Conservation (phyloP, 2,113 vertebrate genomes). For the Ciconia maguari region DNA sequence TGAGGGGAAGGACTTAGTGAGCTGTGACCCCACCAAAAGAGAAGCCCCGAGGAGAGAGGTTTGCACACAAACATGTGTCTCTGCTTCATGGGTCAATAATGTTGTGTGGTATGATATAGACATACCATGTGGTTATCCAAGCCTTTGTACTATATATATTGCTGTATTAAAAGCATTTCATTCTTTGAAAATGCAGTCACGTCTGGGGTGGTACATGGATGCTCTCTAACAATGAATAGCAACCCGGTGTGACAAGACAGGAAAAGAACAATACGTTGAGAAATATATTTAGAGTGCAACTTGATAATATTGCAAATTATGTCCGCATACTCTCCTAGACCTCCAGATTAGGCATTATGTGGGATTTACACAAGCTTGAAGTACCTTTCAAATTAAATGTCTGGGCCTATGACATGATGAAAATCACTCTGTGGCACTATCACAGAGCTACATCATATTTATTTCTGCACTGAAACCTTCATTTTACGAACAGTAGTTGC, state of each 20-base stretch:
- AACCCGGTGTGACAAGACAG: neutral
- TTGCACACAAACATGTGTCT: neutral
- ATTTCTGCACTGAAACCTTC: constrained; percentile 30
- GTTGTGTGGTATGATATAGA: neutral
- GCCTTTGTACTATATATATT: constrained; percentile 17
- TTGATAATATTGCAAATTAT: neutral
- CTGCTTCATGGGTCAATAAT: neutral
- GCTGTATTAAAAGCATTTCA: constrained; percentile 10
- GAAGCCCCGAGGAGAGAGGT: neutral
- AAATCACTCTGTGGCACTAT: neutral
- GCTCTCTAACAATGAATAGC: neutral
- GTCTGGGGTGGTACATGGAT: neutral
- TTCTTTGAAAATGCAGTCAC: constrained; percentile 42
- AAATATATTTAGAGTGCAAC: constrained; percentile 8
- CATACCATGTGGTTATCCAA: neutral
- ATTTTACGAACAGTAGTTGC: constrained; percentile 61
- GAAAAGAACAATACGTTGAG: neutral
- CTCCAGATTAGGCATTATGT: neutral
- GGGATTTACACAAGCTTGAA: neutral
- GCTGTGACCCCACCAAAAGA: neutral
- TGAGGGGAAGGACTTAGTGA: neutral
- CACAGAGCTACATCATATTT: constrained; percentile 17
- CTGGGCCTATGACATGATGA: neutral
- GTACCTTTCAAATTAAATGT: neutral
- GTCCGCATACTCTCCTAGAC: neutral